phyloP scores from a whole-genome alignment of 2,888 invertebrate genomes.

The Dugesia japonica region DNA sequence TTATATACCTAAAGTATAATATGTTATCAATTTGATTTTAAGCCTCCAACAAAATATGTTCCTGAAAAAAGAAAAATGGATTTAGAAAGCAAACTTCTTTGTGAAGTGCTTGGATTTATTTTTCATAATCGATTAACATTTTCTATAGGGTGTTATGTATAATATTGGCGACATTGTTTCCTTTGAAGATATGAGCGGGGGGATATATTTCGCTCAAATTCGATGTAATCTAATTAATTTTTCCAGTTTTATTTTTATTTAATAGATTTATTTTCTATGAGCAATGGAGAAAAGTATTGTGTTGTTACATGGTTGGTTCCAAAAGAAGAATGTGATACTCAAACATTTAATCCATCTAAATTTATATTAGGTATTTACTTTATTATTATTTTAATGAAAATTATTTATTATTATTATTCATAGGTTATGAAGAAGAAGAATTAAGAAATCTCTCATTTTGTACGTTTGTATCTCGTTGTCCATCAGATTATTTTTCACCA shows the following conservation, averaged over 20 bases:
- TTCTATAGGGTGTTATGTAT: not conserved
- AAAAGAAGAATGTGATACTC: not conserved
- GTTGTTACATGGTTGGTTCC: not conserved
- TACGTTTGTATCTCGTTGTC: not conserved
- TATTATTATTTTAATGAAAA: too few relatives aligned
- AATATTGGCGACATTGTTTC: not conserved
- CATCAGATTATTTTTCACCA: not conserved
- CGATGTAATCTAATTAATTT: not conserved
- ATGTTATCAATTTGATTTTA: too few relatives aligned
- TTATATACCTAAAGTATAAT: too few relatives aligned
- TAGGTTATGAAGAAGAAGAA: conserved; percentile 3
- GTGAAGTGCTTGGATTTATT: not conserved
- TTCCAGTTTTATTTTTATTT: not conserved
- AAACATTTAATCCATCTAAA: not conserved
- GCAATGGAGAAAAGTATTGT: not conserved
- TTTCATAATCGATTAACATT: not conserved
- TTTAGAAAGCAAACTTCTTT: not conserved
- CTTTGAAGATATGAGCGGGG: not conserved
- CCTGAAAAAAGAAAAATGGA: not conserved
- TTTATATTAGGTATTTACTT: not conserved
- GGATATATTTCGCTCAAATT: not conserved
- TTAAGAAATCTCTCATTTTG: not conserved
- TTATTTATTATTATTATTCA: too few relatives aligned
- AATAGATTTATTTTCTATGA: not conserved
- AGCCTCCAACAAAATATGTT: not conserved